Conservation (phyloP, 2,113 vertebrate genomes). For the Ctenodactylus gundi region DNA sequence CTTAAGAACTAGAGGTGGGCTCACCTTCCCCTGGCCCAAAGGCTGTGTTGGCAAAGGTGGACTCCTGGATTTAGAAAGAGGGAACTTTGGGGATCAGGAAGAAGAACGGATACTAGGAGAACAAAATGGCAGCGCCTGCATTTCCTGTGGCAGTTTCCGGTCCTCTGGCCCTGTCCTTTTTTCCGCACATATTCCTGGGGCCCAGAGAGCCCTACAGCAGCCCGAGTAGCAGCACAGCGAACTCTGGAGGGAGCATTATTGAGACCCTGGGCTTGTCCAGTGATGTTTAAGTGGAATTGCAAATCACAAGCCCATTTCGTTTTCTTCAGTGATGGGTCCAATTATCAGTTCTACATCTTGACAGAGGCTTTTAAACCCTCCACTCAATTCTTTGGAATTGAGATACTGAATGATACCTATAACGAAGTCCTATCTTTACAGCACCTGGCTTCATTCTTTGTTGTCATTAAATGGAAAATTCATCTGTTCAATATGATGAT, state of each 20-base stretch:
- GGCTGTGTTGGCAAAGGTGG: background rate
- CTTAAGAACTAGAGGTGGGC: background rate
- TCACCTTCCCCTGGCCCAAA: background rate
- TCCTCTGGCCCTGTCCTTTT: background rate
- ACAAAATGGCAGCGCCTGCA: background rate
- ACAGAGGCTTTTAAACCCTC: constrained; percentile 42
- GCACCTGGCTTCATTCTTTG: constrained; percentile 52
- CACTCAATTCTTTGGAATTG: constrained; percentile 33
- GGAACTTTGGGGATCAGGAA: background rate
- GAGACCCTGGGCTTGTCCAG: background rate
- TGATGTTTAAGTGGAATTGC: background rate
- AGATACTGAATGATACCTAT: constrained; percentile 29
- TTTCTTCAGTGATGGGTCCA: constrained; percentile 1
- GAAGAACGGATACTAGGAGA: background rate
- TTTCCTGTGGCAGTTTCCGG: background rate
- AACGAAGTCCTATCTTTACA: constrained; percentile 63
- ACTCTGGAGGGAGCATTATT: background rate
- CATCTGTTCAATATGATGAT: constrained; percentile 54
- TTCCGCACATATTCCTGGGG: background rate
- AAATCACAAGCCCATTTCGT: constrained; percentile 40
- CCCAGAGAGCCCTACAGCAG: background rate
- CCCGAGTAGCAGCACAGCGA: background rate
- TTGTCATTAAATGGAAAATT: constrained; percentile 67
- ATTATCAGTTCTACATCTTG: constrained; percentile 28
- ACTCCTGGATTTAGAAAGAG: background rate